Evolutionary conservation across 2,888 invertebrate genomes (phyloP).

Genomic region (Pollenia angustigena): DNA sequence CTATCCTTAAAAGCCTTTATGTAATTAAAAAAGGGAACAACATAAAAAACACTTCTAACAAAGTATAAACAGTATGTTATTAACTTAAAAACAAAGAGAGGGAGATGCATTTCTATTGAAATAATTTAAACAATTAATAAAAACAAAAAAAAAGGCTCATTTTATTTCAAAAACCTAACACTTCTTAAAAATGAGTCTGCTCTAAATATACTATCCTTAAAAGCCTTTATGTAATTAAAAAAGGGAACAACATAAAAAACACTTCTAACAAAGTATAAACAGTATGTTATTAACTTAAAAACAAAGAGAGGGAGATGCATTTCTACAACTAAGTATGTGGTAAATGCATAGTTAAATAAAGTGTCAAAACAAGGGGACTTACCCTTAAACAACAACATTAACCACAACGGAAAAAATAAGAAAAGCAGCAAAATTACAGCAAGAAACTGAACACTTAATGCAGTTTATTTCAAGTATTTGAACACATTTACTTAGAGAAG

Average conservation of each 20-base stretch:
- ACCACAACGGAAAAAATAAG: neutral
- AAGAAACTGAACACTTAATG: constrained; percentile 37
- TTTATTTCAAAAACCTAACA: neutral
- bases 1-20: neutral
- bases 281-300: constrained; percentile 13
- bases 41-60: constrained; percentile 26
- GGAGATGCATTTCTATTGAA: neutral
- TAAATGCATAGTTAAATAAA: constrained; percentile 49
- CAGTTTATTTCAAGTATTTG: constrained; percentile 52
- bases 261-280: constrained; percentile 14
- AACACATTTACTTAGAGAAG: constrained; percentile 26
- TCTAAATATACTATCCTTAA: neutral
- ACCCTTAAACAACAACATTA: constrained; percentile 13
- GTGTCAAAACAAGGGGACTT: constrained; percentile 54
- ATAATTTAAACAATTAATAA: too few relatives aligned
- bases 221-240: neutral
- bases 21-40: neutral
- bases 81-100: neutral
- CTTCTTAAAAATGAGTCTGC: neutral
- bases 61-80: constrained; percentile 5
- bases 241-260: constrained; percentile 7
- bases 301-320: neutral
- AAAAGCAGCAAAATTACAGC: neutral
- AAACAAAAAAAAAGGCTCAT: too few relatives aligned
- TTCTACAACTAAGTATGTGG: constrained; percentile 25